Base-by-base conservation (phyloP, 1,140 invertebrate genomes). In the Maniola jurtina region DNA sequence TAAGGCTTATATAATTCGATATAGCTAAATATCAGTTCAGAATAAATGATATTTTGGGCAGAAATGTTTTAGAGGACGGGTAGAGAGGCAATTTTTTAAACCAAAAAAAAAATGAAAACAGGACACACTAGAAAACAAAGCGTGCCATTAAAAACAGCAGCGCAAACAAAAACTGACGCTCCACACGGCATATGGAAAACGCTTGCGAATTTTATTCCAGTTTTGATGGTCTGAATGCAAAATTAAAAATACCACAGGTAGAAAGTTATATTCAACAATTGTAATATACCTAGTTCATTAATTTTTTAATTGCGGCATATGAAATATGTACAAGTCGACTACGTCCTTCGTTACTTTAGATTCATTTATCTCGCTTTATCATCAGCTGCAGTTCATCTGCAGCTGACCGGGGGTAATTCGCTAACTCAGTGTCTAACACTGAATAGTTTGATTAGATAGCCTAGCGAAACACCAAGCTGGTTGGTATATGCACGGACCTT, bases 261-360 rank as follows among this genome's bases (percentile, higher is more conserved):
- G 42, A 61, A 57, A 57, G 13, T 40, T 57, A 40, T 57, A 64
- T 64, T 57, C 54, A 57, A 64, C 62, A 64, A 64, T 57, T 64
- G 55, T 57, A 64, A 64, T 25, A 64, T 47, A 55, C 52, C 52
- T 55, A 45, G 45, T 60, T 60, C 64, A 66, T 66, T 66, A 66
- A 66, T 66, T 58, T 66, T 66, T 66, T 66, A 64, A 64, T 64
- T 64, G 63, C 63, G 25, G 56, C 62, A 25, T 36, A 42, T 35
- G 61, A 50, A 63, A 48, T 47, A 25, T 40, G n/a, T n/a, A n/a
- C n/a, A 33, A 54, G 34, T 56, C 50, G n/a, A n/a, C 6, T 25
- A 52, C 50, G 25, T 47, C 35, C 42, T 56, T 42, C 50, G 40
- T 63, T 63, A 55, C 38, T 55, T 63, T 55, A 38, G 61, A 52